Evolutionary conservation across 2,888 invertebrate species (phyloP).

Genomic region (Lydus trimaculatus): DNA sequence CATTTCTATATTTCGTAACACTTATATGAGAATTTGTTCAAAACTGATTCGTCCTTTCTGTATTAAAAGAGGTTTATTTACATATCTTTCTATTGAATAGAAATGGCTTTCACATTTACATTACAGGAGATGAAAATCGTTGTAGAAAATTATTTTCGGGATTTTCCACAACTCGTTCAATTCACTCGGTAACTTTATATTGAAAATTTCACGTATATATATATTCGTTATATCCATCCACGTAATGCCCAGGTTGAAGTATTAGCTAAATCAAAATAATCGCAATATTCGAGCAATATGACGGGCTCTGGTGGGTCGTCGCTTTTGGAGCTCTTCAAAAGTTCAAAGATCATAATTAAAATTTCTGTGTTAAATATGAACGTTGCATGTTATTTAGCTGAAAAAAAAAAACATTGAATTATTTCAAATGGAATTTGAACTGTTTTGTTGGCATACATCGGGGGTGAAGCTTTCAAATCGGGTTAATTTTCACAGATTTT

Average conservation of each 20-base stretch:
- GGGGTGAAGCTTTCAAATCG: too few relatives aligned
- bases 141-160: conserved; percentile 11
- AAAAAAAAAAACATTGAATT: too few relatives aligned
- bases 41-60: background rate
- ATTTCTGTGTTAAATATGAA: too few relatives aligned
- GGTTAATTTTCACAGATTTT: too few relatives aligned
- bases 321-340: too few relatives aligned
- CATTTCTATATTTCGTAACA: background rate
- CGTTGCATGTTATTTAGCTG: too few relatives aligned
- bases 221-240: background rate
- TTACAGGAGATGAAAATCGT: background rate
- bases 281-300: background rate
- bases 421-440: too few relatives aligned
- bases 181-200: background rate
- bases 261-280: background rate
- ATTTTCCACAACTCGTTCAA: conserved; percentile 20
- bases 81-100: conserved; percentile 7
- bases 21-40: conserved; percentile 12
- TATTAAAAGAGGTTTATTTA: conserved; percentile 1
- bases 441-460: too few relatives aligned
- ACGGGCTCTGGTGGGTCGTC: too few relatives aligned
- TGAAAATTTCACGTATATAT: background rate
- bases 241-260: background rate
- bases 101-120: conserved; percentile 10
- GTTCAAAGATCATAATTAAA: too few relatives aligned